These are phyloP conservation scores for Pygocentrus nattereri DNA, from an alignment of 2,797 vertebrate genomes.

Conservation along the genomic window DNA sequence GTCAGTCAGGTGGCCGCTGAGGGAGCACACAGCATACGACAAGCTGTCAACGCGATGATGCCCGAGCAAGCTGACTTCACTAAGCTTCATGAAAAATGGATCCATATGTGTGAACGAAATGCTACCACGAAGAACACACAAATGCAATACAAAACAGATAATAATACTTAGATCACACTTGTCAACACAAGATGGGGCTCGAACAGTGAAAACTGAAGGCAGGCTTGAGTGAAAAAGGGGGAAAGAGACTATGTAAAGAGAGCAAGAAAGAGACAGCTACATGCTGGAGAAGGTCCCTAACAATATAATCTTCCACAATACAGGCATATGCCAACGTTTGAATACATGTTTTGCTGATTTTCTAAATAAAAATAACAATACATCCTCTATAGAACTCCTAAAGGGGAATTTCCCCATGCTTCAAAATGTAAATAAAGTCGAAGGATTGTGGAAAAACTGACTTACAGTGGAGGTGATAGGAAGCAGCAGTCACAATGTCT, in stretches of 20 bases:
- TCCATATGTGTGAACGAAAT: conserved; percentile 33
- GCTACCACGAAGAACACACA: conserved; percentile 42
- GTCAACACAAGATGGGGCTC: conserved; percentile 56
- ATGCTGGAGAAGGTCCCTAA: background rate
- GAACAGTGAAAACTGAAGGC: conserved; percentile 42
- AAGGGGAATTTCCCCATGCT: too few species aligned
- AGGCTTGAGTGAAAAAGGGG: conserved; percentile 50
- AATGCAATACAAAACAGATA: conserved; percentile 67
- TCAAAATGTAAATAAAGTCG: too few species aligned
- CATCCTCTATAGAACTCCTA: too few species aligned
- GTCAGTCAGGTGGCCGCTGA: conserved; percentile 58
- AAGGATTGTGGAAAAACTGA: too few species aligned
- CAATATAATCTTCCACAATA: too few species aligned
- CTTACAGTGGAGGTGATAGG: too few species aligned
- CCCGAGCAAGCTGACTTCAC: conserved; percentile 47
- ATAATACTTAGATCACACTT: conserved; percentile 21
- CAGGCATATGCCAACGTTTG: too few species aligned
- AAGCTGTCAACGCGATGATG: conserved; percentile 47
- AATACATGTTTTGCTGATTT: too few species aligned
- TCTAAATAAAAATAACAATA: too few species aligned
- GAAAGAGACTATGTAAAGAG: too few species aligned
- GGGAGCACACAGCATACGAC: conserved; percentile 27
- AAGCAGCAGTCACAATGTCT: too few species aligned
- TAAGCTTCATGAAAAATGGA: conserved; percentile 61
- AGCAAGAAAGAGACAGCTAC: background rate